Evolutionary conservation across 2,888 invertebrate species (phyloP).

Genomic region (Tipula helvola): DNA sequence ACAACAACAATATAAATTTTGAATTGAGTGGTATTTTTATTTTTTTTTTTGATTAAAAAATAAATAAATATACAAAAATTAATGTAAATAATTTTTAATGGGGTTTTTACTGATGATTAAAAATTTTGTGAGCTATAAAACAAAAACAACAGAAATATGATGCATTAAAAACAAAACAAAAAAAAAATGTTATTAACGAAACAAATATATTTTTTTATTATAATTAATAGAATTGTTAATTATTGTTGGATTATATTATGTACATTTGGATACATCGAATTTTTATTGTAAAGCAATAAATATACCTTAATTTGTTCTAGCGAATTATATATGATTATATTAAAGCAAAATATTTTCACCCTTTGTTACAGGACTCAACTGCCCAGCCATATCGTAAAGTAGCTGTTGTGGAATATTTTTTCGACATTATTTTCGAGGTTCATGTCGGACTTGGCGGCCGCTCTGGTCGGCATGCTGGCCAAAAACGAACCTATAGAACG

Average conservation of each 20-base stretch:
- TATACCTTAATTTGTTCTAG: neutral
- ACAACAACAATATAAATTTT: neutral
- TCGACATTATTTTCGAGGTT: slow-evolving; percentile 90
- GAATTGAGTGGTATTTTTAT: neutral
- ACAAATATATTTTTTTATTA: neutral
- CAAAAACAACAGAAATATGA: neutral
- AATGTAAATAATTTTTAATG: neutral
- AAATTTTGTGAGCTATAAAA: neutral
- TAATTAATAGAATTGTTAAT: neutral
- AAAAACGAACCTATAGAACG: slow-evolving; percentile 90
- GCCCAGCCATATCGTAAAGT: slow-evolving; percentile 79
- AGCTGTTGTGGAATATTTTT: slow-evolving; percentile 95
- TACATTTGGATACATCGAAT: neutral
- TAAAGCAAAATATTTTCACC: neutral
- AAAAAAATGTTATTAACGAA: neutral
- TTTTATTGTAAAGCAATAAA: neutral
- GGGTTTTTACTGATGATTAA: neutral
- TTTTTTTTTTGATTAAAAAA: neutral
- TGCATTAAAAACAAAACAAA: neutral
- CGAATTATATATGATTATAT: neutral
- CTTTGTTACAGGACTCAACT: slow-evolving; percentile 48
- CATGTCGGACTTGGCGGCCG: slow-evolving; percentile 89
- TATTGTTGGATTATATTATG: neutral
- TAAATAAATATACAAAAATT: neutral
- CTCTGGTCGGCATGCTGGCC: slow-evolving; percentile 91